These are phyloP conservation scores for Lithobates sylvaticus DNA, from an alignment of 2,797 vertebrate species.

Conservation along the genomic window DNA sequence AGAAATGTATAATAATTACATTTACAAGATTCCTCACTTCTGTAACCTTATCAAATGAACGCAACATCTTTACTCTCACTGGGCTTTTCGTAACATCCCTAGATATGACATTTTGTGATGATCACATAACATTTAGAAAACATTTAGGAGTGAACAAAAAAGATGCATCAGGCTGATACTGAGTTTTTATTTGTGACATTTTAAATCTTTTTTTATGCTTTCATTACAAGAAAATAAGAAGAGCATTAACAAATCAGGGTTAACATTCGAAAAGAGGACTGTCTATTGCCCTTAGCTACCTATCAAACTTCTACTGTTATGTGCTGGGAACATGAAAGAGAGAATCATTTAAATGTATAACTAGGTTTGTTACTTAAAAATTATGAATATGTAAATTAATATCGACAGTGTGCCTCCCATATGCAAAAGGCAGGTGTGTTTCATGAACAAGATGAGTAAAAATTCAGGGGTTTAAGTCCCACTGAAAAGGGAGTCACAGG, in stretches of 20 bases:
- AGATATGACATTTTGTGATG: constrained; percentile 28
- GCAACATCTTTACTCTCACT: not conserved
- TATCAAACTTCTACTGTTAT: not conserved
- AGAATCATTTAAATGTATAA: not conserved
- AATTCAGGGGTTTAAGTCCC: no score
- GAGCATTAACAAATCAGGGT: not conserved
- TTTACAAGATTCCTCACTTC: not conserved
- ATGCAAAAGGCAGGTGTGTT: not conserved
- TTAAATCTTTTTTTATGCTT: not conserved
- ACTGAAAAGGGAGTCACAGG: no score
- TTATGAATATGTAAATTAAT: not conserved
- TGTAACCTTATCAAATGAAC: not conserved
- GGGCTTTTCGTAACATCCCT: not conserved
- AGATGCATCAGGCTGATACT: not conserved
- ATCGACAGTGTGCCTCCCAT: not conserved
- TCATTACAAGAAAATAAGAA: not conserved
- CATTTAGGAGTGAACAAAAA: not conserved
- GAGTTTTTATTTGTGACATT: not conserved
- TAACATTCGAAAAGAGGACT: not conserved
- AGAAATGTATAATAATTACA: not conserved
- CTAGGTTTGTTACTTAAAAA: not conserved
- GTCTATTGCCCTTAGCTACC: not conserved
- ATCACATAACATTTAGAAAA: constrained; percentile 20
- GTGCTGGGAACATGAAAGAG: no score
- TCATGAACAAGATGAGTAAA: no score